A percentile compares a stretch with the other conserved stretches of the same genome.
phyloP scores from a whole-genome alignment of 2,113 vertebrate species.

The Antechinus stuartii region DNA sequence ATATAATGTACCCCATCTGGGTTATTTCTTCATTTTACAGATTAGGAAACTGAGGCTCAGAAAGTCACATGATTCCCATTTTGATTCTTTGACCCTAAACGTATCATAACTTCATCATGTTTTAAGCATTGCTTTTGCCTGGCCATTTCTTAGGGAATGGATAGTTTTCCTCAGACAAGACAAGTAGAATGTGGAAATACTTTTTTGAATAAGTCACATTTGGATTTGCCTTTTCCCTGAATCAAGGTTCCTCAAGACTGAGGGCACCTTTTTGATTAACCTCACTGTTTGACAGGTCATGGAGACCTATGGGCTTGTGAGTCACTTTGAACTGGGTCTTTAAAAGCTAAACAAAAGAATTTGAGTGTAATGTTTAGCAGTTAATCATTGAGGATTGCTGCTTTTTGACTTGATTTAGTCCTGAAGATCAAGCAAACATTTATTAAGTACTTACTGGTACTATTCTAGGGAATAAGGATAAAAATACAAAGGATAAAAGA shows the following conservation, averaged over 20 bases:
- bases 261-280: background rate
- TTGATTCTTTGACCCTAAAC: background rate
- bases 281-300: background rate
- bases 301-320: background rate
- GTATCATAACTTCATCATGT: background rate
- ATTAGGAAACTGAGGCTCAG: background rate
- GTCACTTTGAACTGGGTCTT: background rate
- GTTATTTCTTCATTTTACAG: background rate
- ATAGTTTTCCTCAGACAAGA: background rate
- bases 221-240: background rate
- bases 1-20: background rate
- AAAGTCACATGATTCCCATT: background rate
- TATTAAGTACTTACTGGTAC: background rate
- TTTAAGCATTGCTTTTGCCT: background rate
- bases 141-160: background rate
- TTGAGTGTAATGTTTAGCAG: background rate
- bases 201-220: background rate
- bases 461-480: background rate
- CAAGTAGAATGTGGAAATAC: background rate
- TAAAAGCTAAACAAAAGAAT: background rate
- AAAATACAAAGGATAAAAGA: background rate
- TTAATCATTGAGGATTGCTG: background rate
- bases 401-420: background rate
- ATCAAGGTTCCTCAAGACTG: background rate
- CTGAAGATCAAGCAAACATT: background rate